phyloP scores from a whole-genome alignment of 2,113 vertebrate genomes.

The Gopherus flavomarginatus region DNA sequence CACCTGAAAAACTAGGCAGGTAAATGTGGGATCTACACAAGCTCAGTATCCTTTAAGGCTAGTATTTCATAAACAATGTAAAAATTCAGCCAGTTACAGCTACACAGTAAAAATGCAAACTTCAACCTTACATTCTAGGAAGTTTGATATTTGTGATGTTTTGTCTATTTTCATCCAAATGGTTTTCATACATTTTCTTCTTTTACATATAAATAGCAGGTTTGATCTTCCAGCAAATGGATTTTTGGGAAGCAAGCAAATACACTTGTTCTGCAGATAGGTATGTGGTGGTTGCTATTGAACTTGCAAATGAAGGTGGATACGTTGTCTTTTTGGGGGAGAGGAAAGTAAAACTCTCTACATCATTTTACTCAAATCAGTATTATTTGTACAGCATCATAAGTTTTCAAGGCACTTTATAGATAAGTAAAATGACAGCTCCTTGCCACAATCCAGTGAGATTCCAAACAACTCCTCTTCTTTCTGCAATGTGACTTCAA shows the following conservation, averaged over 20 bases:
- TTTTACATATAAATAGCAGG: conserved; percentile 72
- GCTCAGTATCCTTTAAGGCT: background rate
- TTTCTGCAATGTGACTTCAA: background rate
- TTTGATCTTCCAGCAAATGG: conserved; percentile 64
- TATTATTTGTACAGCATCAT: background rate
- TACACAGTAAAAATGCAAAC: conserved; percentile 33
- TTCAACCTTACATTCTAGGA: conserved; percentile 62
- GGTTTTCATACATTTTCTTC: conserved; percentile 61
- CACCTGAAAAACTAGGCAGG: background rate
- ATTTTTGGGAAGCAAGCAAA: conserved; percentile 67
- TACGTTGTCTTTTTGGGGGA: background rate
- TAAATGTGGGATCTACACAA: background rate
- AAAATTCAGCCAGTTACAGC: conserved; percentile 20
- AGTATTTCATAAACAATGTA: conserved; percentile 36
- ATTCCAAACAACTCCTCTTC: background rate
- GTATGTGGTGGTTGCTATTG: background rate
- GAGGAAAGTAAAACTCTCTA: conserved; percentile 15
- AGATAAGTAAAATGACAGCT: background rate
- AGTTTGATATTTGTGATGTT: conserved; percentile 61
- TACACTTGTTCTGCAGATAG: conserved; percentile 38
- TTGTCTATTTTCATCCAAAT: conserved; percentile 43
- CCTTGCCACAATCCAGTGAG: background rate
- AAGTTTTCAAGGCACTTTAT: background rate
- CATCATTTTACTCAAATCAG: background rate
- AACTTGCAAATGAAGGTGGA: conserved; percentile 26